A percentile compares a stretch with the other conserved stretches of the same genome.
These are phyloP conservation scores for Drosophila varians DNA, from an alignment of 1,140 invertebrate genomes.

Conservation along the genomic window DNA sequence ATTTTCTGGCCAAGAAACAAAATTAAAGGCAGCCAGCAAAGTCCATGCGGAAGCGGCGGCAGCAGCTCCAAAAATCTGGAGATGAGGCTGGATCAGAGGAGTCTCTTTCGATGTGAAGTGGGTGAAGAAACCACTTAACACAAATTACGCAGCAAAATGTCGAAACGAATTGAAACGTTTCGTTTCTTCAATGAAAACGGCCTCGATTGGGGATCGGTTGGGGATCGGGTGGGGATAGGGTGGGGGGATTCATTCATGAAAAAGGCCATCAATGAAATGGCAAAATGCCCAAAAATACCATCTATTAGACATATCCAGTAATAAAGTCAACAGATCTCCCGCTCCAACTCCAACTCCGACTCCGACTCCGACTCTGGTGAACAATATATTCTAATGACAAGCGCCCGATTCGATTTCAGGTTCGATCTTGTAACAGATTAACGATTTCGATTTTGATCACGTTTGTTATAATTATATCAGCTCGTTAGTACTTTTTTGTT, in stretches of 20 bases:
- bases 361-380: too few relatives aligned
- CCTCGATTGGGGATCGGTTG: background rate
- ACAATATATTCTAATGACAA: constrained; percentile 82
- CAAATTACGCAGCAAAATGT: constrained; percentile 83
- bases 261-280: constrained; percentile 69
- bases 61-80: constrained; percentile 5
- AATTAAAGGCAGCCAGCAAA: constrained; percentile 45
- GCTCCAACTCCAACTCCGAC: too few relatives aligned
- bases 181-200: constrained; percentile 66
- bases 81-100: too few relatives aligned
- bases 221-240: too few relatives aligned
- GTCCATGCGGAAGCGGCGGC: constrained; percentile 32
- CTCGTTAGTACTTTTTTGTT: constrained; percentile 80
- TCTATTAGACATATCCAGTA: constrained; percentile 58
- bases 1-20: constrained; percentile 53
- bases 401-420: constrained; percentile 39
- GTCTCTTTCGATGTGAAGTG: constrained; percentile 64
- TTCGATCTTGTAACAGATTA: constrained; percentile 66
- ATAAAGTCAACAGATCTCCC: constrained; percentile 70
- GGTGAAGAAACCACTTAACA: constrained; percentile 83
- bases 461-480: constrained; percentile 73
- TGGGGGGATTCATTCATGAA: constrained; percentile 63
- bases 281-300: constrained; percentile 51
- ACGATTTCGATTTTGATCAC: constrained; percentile 41
- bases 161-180: constrained; percentile 78